Conservation (phyloP, 37 sponge, comb jelly and placozoan genomes). For the Axinella damicornis region DNA sequence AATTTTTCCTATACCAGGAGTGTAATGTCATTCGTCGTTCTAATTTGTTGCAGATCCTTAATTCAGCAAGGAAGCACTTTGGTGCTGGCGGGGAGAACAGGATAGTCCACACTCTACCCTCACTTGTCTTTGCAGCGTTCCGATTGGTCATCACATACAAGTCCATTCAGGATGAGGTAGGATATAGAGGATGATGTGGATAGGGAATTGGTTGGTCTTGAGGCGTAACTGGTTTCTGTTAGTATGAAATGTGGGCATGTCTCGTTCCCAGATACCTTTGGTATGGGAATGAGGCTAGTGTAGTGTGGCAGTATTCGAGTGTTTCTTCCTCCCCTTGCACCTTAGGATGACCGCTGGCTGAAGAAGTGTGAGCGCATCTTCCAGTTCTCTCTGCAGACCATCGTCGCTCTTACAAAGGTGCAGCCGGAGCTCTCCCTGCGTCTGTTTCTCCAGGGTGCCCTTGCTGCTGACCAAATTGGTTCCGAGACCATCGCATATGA, state of each 20-base stretch:
- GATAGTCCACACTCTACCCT: constrained; percentile 82
- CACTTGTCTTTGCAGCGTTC: constrained; percentile 91
- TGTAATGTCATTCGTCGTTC: no score
- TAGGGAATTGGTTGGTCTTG: no score
- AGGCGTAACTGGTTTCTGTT: no score
- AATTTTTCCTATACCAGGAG: no score
- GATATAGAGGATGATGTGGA: no score
- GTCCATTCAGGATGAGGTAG: constrained; percentile 72
- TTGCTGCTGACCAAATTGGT: constrained; percentile 84
- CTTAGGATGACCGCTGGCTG: constrained; percentile 92
- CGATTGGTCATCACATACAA: constrained; percentile 78
- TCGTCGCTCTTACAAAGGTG: constrained; percentile 78
- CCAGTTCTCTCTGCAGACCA: constrained; percentile 87
- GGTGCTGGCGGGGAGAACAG: constrained; percentile 85
- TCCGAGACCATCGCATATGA: constrained; percentile 95
- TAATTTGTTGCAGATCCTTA: constrained; percentile 86
- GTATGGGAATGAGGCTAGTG: no score
- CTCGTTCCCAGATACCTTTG: no score
- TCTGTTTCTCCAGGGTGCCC: constrained; percentile 94
- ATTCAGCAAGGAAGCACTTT: constrained; percentile 86
- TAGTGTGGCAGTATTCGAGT: no score
- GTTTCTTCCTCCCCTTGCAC: not conserved
- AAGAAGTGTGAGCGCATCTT: constrained; percentile 96
- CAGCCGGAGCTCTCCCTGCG: constrained; percentile 81
- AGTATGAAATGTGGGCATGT: no score